These are phyloP conservation scores for Motacilla tschutschensis DNA, from an alignment of 2,113 vertebrate species.

Conservation along the genomic window DNA sequence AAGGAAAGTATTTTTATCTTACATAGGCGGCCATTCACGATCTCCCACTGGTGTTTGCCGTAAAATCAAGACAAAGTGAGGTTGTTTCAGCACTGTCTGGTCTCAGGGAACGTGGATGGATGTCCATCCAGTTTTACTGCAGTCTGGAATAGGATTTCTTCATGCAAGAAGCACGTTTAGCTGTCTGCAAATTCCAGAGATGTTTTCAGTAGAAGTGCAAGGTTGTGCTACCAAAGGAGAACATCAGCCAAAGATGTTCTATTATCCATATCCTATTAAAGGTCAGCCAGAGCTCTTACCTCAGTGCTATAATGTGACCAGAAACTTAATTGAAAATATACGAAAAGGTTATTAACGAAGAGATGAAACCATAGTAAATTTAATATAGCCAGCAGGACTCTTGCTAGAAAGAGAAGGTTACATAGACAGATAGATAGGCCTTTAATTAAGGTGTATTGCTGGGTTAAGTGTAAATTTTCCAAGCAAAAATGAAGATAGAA, in stretches of 20 bases:
- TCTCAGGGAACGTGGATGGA: not conserved
- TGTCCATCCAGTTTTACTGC: not conserved
- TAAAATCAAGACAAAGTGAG: not conserved
- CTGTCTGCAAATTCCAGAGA: not conserved
- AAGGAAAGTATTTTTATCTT: not conserved
- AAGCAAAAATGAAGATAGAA: constrained; percentile 39
- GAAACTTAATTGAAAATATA: constrained; percentile 64
- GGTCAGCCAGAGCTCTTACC: constrained; percentile 48
- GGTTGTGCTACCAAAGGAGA: constrained; percentile 38
- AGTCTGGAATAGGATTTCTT: not conserved
- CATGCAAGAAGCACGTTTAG: not conserved
- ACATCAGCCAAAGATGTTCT: constrained; percentile 32
- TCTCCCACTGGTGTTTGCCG: not conserved
- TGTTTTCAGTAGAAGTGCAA: constrained; percentile 3
- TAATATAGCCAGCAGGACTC: constrained; percentile 36
- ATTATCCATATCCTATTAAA: constrained; percentile 42
- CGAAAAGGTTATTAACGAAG: constrained; percentile 28
- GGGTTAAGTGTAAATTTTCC: constrained; percentile 58
- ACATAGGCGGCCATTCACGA: not conserved
- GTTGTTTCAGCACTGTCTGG: not conserved
- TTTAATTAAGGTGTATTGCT: constrained; percentile 62
- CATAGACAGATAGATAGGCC: constrained; percentile 20
- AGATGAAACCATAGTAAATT: constrained; percentile 9
- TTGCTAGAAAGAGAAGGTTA: constrained; percentile 41
- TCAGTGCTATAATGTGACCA: constrained; percentile 48